Evolutionary conservation across 1,140 invertebrate species (phyloP), one percentile per base, ranked within the genome.

Genomic region (Apis laboriosa): DNA sequence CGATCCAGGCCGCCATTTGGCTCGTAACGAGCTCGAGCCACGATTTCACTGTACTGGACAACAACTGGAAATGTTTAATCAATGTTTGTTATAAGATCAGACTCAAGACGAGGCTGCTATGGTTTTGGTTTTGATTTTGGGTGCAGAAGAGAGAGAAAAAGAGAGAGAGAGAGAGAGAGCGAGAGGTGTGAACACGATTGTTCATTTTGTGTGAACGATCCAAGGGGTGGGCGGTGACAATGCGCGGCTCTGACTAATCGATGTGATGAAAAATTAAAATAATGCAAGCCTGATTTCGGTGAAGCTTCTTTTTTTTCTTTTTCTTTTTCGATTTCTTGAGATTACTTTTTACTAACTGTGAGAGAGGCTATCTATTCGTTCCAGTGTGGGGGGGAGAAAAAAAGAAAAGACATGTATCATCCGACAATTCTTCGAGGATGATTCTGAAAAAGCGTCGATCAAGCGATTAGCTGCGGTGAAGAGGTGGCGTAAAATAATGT

Each of bases 41-140:
- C 84, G 90, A 87, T 80, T 85, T 89, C 84, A 86, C 90, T 86
- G 88, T 73, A 79, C 83, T 67, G 75, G 90, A 88, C 78, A 91
- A 87, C 74, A 91, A 93, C 92, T 92, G 92, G 92, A 93, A 93
- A 51, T 43, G 83, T 90, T 91, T 56, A 90, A 92, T 86, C 74
- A 80, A 71, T 84, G 68, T 87, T 73, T 7, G 34, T 43, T 43
- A 43, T 34, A 34, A 34, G 34, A 70, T 86, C 81, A 87, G n/a
- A 15, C 43, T 51, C 56, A n/a, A 11, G n/a, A 9, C 15, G 19
- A 17, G 21, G 43, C n/a, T 70, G 19, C 9, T 43, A 43, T 43
- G 34, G 34, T 43, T 43, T 43, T 43, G 34, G 15, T 24, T 60
- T 74, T 43, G 5, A 15, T 21, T 60, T 21, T 60, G 21, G 13